Evolutionary conservation across 2,888 invertebrate genomes (phyloP).

Genomic region (Andrena fulva): DNA sequence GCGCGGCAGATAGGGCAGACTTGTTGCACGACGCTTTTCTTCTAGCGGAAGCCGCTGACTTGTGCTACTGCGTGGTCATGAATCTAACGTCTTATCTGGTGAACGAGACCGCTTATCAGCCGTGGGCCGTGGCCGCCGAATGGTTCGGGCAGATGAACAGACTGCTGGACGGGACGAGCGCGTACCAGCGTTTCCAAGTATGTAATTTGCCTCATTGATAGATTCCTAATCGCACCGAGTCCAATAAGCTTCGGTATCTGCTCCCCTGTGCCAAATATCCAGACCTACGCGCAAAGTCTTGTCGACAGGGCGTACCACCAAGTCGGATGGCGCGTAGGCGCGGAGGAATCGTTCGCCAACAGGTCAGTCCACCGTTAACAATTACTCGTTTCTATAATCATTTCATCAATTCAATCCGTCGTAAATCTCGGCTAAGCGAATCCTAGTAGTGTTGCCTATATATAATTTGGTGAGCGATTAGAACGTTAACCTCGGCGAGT

Average conservation of each 20-base stretch:
- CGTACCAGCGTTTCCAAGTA: slow-evolving; percentile 41
- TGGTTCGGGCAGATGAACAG: slow-evolving; percentile 65
- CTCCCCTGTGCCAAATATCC: not conserved
- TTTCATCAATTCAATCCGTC: no score
- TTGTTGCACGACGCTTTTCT: slow-evolving; percentile 69
- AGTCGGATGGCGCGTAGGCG: slow-evolving; percentile 26
- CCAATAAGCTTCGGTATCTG: no score
- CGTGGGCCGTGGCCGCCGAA: slow-evolving; percentile 66
- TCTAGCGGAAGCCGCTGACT: slow-evolving; percentile 58
- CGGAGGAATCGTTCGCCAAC: slow-evolving; percentile 30
- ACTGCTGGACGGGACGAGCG: slow-evolving; percentile 50
- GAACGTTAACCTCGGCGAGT: no score
- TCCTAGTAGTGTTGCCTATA: no score
- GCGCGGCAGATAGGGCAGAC: slow-evolving; percentile 65
- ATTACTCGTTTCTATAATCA: not conserved
- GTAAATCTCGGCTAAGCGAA: no score
- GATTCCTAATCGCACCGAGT: not conserved
- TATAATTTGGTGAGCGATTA: no score
- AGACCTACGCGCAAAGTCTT: slow-evolving; percentile 40
- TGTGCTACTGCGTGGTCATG: slow-evolving; percentile 50
- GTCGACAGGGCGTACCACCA: slow-evolving; percentile 39
- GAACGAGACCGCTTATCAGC: slow-evolving; percentile 63
- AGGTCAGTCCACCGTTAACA: slow-evolving; percentile 49
- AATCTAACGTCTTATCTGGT: slow-evolving; percentile 65
- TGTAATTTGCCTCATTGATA: not conserved